These are phyloP conservation scores for Siderastrea siderea DNA, from an alignment of 92 coral and sea anemone species.

Conservation along the genomic window DNA sequence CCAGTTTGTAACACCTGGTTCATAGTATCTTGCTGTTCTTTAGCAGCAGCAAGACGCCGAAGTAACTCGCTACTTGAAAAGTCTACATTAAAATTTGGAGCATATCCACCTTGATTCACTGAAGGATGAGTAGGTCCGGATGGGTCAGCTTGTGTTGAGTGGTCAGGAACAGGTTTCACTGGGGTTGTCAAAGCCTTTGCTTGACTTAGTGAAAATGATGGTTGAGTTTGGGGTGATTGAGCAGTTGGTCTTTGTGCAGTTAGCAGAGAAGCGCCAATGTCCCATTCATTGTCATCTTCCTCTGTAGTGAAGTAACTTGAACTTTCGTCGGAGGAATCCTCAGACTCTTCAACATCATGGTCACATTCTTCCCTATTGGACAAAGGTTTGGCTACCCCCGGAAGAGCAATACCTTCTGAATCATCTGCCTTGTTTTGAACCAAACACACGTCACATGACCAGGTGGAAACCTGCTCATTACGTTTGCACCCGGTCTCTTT, in stretches of 20 bases:
- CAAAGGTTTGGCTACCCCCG: background rate
- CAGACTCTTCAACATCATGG: slow-evolving; percentile 15
- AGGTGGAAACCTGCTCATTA: slow-evolving; percentile 7
- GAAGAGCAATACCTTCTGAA: background rate
- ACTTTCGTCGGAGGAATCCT: slow-evolving; percentile 18
- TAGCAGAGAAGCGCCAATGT: background rate
- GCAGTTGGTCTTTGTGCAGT: background rate
- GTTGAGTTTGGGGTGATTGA: background rate
- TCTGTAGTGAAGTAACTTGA: slow-evolving; percentile 56
- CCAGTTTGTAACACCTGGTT: slow-evolving; percentile 13
- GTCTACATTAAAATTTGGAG: background rate
- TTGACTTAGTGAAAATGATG: slow-evolving; percentile 7
- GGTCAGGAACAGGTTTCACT: slow-evolving; percentile 16
- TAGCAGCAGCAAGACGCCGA: slow-evolving; percentile 24
- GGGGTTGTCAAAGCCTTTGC: slow-evolving; percentile 18
- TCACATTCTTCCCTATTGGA: slow-evolving; percentile 43
- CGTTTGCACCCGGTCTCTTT: background rate
- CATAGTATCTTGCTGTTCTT: slow-evolving; percentile 22
- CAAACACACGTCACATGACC: slow-evolving; percentile 72
- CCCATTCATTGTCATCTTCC: slow-evolving; percentile 23
- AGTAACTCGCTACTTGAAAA: slow-evolving; percentile 27
- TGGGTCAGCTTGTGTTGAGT: slow-evolving; percentile 8
- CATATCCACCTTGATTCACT: background rate
- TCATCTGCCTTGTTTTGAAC: slow-evolving; percentile 43
- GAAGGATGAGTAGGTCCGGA: no score